These are phyloP conservation scores for human (Homo sapiens) DNA, from an alignment of 2,113 vertebrate species.

Conservation along the genomic window DNA sequence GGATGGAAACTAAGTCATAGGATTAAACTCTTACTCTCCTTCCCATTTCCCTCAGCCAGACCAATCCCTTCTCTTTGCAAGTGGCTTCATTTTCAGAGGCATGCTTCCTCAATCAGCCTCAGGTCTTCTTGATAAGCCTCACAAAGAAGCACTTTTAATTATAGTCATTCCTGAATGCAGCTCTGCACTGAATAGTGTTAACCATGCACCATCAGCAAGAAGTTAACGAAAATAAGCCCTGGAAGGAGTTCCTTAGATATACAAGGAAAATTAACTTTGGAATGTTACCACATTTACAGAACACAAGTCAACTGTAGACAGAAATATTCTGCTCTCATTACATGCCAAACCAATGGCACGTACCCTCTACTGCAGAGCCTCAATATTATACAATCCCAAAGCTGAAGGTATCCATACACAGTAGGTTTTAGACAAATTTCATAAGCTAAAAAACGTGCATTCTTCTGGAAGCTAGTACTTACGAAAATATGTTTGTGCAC, in stretches of 20 bases:
- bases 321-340: not conserved
- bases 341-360: not conserved
- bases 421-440: not conserved
- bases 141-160: not conserved
- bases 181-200: not conserved
- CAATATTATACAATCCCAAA: not conserved
- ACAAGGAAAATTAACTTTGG: not conserved
- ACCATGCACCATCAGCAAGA: not conserved
- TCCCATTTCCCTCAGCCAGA: not conserved
- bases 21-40: not conserved
- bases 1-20: not conserved
- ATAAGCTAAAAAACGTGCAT: slow-evolving; percentile 10
- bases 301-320: not conserved
- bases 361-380: not conserved
- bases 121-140: not conserved
- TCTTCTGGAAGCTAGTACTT: not conserved
- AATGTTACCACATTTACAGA: not conserved
- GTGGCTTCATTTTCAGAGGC: not conserved
- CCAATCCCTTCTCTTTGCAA: not conserved
- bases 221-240: not conserved
- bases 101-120: not conserved
- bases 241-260: not conserved
- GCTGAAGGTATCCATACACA: not conserved
- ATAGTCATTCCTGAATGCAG: not conserved
- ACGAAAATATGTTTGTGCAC: not conserved